Conservation (phyloP, 2,888 invertebrate genomes). For the Deilephila elpenor region DNA sequence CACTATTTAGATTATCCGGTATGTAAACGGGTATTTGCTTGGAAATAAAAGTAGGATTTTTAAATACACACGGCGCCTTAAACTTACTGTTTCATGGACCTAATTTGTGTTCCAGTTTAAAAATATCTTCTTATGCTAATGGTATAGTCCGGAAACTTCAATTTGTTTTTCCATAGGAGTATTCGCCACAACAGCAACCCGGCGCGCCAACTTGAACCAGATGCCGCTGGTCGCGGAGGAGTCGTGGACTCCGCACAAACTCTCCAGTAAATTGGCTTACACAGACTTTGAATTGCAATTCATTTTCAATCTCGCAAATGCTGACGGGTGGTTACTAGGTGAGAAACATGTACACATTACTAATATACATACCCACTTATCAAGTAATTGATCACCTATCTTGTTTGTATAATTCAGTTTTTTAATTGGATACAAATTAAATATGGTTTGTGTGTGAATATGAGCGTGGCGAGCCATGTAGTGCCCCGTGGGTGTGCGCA, state of each 20-base stretch:
- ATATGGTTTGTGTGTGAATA: too few species aligned
- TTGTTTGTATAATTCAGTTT: too few species aligned
- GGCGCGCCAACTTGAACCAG: conserved; percentile 49
- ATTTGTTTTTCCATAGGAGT: conserved; percentile 50
- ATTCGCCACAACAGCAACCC: conserved; percentile 45
- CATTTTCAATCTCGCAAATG: conserved; percentile 47
- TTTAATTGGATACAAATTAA: too few species aligned
- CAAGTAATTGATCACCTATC: too few species aligned
- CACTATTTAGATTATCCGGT: conserved; percentile 63
- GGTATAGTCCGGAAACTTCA: too few species aligned
- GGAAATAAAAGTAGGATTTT: too few species aligned
- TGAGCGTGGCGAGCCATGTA: not conserved
- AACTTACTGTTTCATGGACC: too few species aligned
- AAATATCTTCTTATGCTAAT: too few species aligned
- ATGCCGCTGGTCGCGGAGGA: conserved; percentile 57
- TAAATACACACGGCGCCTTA: too few species aligned
- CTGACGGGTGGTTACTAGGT: conserved; percentile 51
- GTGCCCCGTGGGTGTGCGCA: conserved; percentile 35
- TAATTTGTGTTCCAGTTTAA: too few species aligned
- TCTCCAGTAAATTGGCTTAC: conserved; percentile 63
- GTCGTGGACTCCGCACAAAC: conserved; percentile 43
- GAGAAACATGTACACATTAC: not conserved
- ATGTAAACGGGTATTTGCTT: conserved; percentile 30
- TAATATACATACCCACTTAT: too few species aligned
- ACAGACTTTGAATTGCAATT: conserved; percentile 66